phyloP scores from a whole-genome alignment of 2,113 vertebrate genomes.

The Callithrix jacchus region DNA sequence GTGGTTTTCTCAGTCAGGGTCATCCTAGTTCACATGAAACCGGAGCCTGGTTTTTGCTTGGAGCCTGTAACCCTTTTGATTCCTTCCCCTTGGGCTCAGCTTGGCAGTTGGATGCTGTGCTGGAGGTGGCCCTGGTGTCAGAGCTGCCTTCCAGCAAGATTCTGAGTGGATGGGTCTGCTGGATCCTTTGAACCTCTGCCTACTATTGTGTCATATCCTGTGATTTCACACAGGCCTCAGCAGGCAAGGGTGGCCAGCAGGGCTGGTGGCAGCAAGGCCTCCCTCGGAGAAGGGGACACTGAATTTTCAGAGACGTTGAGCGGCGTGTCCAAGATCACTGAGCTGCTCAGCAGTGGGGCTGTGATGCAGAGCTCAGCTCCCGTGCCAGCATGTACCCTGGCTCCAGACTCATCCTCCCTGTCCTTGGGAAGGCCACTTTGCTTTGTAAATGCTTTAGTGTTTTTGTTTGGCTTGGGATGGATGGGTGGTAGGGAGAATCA shows the following conservation, averaged over 20 bases:
- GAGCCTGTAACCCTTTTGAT: constrained; percentile 3
- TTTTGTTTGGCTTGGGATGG: not conserved
- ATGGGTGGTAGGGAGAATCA: not conserved
- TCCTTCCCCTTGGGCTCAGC: not conserved
- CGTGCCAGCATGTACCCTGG: not conserved
- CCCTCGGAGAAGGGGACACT: not conserved
- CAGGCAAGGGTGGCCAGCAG: not conserved
- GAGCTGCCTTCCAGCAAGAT: not conserved
- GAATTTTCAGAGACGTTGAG: not conserved
- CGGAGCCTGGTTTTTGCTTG: constrained; percentile 51
- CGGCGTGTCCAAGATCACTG: not conserved
- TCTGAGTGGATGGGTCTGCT: not conserved
- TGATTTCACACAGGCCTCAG: not conserved
- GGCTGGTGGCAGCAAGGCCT: not conserved
- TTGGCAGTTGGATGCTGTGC: not conserved
- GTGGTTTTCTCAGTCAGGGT: constrained; percentile 63
- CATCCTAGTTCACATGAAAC: constrained; percentile 68
- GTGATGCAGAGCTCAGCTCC: not conserved
- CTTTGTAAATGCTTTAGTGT: not conserved
- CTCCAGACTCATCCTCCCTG: not conserved
- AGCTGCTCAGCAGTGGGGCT: not conserved
- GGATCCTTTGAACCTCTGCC: not conserved
- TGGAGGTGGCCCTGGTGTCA: not conserved
- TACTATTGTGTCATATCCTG: too few species aligned
- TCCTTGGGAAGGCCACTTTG: not conserved